Percentiles rank a stretch among this genome's conserved stretches.
Evolutionary conservation across 2,113 vertebrate genomes (phyloP).

Genomic region (Channa argus): DNA sequence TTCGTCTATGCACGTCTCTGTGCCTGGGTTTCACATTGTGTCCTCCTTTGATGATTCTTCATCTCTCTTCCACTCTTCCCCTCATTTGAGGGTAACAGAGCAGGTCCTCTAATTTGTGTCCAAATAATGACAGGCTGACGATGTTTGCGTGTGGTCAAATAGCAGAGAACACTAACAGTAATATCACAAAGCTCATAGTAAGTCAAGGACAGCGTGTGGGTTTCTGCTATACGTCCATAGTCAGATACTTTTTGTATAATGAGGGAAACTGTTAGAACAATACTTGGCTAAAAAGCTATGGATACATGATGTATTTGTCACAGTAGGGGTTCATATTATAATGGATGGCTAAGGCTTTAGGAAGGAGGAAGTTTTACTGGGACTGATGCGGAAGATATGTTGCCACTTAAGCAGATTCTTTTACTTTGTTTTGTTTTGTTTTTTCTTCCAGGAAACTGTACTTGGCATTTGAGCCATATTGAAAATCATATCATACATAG

Average conservation of each 20-base stretch:
- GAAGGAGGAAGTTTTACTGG: slow-evolving; percentile 5
- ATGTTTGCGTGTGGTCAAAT: slow-evolving; percentile 45
- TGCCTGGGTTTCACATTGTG: slow-evolving; percentile 33
- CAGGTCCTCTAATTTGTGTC: slow-evolving; percentile 48
- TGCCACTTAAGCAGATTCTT: slow-evolving; percentile 11
- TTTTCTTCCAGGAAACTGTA: background rate
- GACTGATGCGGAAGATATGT: slow-evolving; percentile 1
- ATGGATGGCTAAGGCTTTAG: background rate
- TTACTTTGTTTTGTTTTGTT: background rate
- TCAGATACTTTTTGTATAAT: slow-evolving; percentile 27
- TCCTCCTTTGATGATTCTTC: background rate
- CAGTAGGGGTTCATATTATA: slow-evolving; percentile 17
- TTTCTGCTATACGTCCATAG: slow-evolving; percentile 8
- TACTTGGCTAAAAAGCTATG: slow-evolving; percentile 1
- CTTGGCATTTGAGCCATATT: background rate
- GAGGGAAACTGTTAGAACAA: slow-evolving; percentile 42
- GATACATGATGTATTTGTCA: slow-evolving; percentile 7
- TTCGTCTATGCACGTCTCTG: background rate
- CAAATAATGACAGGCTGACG: slow-evolving; percentile 57
- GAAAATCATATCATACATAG: no score
- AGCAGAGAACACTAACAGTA: slow-evolving; percentile 17
- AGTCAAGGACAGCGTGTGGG: slow-evolving; percentile 20
- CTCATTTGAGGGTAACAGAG: slow-evolving; percentile 32
- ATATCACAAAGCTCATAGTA: slow-evolving; percentile 21
- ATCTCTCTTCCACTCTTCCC: slow-evolving; percentile 16